These are phyloP conservation scores for Martes martes DNA, from an alignment of 2,113 vertebrate species.

Conservation along the genomic window DNA sequence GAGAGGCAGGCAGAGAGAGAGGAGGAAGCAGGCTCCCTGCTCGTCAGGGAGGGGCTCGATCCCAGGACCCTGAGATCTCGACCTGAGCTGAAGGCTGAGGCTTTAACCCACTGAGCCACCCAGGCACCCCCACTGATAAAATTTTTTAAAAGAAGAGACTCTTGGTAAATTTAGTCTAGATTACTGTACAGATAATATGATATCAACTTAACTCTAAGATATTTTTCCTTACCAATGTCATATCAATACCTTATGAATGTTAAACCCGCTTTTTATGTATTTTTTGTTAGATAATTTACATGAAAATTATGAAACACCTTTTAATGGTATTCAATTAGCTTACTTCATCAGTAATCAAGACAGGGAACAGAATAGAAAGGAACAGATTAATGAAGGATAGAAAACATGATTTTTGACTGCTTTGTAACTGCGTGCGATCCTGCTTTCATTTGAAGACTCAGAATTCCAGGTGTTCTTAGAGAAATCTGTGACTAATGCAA, in stretches of 20 bases:
- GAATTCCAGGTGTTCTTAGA: constrained; percentile 50
- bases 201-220: constrained; percentile 70
- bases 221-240: constrained; percentile 61
- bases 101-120: no score
- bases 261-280: constrained; percentile 61
- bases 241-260: constrained; percentile 63
- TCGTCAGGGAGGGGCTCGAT: no score
- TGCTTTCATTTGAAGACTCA: constrained; percentile 13
- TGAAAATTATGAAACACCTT: constrained; percentile 39
- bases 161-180: constrained; percentile 70
- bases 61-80: no score
- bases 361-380: background rate
- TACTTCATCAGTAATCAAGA: constrained; percentile 16
- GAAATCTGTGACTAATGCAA: constrained; percentile 51
- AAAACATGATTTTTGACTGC: background rate
- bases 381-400: background rate
- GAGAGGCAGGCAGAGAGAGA: no score
- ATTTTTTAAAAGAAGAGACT: constrained; percentile 59
- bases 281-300: constrained; percentile 55
- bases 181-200: constrained; percentile 62
- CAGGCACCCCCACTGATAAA: background rate
- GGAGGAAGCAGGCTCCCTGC: no score
- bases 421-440: background rate
- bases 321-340: background rate
- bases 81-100: no score